phyloP scores from a whole-genome alignment of 2,797 vertebrate species.

The Pseudochirops corinnae region DNA sequence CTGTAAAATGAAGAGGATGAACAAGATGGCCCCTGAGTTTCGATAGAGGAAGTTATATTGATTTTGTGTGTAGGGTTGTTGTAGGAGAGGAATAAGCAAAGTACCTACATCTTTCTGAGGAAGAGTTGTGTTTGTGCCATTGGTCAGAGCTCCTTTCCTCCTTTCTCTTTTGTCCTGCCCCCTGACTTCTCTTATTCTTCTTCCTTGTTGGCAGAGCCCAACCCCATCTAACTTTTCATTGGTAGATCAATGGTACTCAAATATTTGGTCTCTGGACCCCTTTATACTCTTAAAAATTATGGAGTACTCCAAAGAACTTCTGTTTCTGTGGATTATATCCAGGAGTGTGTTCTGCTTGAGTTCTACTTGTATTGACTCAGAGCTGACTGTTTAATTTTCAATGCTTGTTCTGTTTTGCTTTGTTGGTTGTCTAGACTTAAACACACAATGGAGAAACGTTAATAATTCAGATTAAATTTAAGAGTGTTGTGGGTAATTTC shows the following conservation, averaged over 20 bases:
- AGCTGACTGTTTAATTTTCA: not conserved
- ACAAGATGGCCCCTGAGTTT: not conserved
- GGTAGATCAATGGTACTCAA: not conserved
- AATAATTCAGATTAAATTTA: not conserved
- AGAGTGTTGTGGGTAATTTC: not conserved
- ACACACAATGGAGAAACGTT: not conserved
- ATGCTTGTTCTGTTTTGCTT: not conserved
- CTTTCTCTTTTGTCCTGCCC: too few relatives aligned
- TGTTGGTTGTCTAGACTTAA: not conserved
- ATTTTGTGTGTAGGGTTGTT: not conserved
- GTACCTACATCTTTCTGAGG: not conserved
- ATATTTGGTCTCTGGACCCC: not conserved
- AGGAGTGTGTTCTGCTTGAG: not conserved
- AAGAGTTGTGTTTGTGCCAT: not conserved
- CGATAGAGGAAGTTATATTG: not conserved
- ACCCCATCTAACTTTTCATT: not conserved
- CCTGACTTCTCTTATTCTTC: not conserved
- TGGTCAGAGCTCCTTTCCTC: not conserved
- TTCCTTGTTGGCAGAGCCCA: not conserved
- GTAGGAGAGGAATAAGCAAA: not conserved
- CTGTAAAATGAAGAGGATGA: not conserved
- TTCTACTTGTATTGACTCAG: not conserved
- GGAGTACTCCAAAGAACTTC: not conserved
- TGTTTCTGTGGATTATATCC: not conserved
- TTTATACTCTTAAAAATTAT: not conserved